Evolutionary conservation across 2,113 vertebrate genomes (phyloP), one percentile per base, ranked within the genome.

Genomic region (Paracyprichromis sp.): DNA sequence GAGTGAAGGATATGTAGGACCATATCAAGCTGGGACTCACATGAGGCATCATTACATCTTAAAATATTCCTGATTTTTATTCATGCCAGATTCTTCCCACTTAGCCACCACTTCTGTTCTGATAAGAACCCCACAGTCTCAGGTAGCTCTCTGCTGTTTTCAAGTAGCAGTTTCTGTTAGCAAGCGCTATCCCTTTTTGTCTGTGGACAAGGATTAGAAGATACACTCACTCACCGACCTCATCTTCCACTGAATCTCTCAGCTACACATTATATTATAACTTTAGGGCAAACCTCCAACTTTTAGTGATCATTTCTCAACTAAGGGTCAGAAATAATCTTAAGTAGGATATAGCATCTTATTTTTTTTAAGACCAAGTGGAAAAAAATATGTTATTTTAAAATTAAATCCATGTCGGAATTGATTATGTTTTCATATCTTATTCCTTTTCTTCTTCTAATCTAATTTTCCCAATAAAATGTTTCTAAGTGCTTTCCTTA

Each of bases 321-420:
- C 82, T 66, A 86, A 63, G 24, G 59, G 79, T 91, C 66, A 87
- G 85, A 81, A 31, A 5, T 91, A 90, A 92, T 90, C 87, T 81
- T 80, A 86, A 89, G 34, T 21, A 83, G 59, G 61, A 80, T 31
- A 52, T 36, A 90, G 38, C 54, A 82, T 92, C 31, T 88, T 83
- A 8, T 53, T 76, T 76, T 88, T n/a, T 78, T 56, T 43, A 21
- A 79, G 88, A 56, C 52, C 61, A 50, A 59, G 38, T 54, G 56
- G 71, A 82, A 45, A 36, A 79, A 19, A 71, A 63, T 13, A 21
- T 9, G 1, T 43, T 69, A 6, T 66, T 34, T 81, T 6, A 56
- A 57, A 81, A 78, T 78, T 7, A 82, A 83, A 38, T 59, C 47
- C 34, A 21, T 82, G 57, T 26, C 5, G 1, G 7, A 31, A 50